Evolutionary conservation across 2,113 vertebrate species (phyloP).

Genomic region (Paramisgurnus dabryanus): DNA sequence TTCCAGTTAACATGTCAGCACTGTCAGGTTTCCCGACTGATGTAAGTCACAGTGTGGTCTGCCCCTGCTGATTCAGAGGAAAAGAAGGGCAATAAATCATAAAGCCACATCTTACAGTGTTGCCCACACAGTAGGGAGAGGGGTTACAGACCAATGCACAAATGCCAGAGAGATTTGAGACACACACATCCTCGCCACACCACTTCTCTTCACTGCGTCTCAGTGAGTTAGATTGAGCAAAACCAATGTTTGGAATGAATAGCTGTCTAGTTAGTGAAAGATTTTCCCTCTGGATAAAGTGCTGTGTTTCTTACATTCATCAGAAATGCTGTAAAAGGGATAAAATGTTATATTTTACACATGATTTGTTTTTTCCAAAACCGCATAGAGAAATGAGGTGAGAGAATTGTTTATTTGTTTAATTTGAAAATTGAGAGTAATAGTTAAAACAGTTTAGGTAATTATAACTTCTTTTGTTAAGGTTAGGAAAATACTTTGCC

Average conservation of each 20-base stretch:
- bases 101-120: constrained; percentile 43
- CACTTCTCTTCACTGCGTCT: constrained; percentile 15
- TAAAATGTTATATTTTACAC: neutral
- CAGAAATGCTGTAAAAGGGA: constrained; percentile 18
- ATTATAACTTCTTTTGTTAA: too few species aligned
- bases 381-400: neutral
- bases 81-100: constrained; percentile 51
- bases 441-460: too few species aligned
- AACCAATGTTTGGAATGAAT: constrained; percentile 40
- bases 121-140: constrained; percentile 46
- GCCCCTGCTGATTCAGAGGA: constrained; percentile 54
- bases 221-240: constrained; percentile 6
- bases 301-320: constrained; percentile 32
- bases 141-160: constrained; percentile 12
- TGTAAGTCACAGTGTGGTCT: constrained; percentile 51
- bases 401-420: constrained; percentile 8
- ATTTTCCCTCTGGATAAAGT: neutral
- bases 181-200: constrained; percentile 17
- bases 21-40: constrained; percentile 38
- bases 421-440: too few species aligned
- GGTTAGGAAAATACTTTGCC: too few species aligned
- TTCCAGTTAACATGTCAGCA: constrained; percentile 41
- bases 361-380: constrained; percentile 5
- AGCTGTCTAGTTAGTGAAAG: constrained; percentile 20
- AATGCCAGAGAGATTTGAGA: constrained; percentile 21